phyloP scores from a whole-genome alignment of 2,797 vertebrate species.

The Enteromius mattozi region DNA sequence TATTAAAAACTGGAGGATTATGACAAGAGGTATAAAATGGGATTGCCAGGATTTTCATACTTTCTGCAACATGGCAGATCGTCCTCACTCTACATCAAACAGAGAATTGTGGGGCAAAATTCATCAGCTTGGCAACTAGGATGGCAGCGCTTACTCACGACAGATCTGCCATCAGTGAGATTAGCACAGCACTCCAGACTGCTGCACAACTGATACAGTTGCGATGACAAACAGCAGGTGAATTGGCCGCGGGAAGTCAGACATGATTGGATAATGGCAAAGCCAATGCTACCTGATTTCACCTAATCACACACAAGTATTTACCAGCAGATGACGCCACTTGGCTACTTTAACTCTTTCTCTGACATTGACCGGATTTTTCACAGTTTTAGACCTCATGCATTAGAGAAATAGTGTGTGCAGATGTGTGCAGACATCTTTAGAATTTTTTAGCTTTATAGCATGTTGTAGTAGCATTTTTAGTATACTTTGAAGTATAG shows the following conservation, averaged over 20 bases:
- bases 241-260: not conserved
- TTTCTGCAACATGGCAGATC: constrained; percentile 45
- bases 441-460: no score
- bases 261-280: constrained; percentile 1
- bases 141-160: constrained; percentile 57
- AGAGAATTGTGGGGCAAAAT: constrained; percentile 52
- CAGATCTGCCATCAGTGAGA: constrained; percentile 53
- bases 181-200: constrained; percentile 21
- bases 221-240: constrained; percentile 30
- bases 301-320: not conserved
- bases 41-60: constrained; percentile 60
- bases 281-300: constrained; percentile 22
- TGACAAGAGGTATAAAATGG: constrained; percentile 69
- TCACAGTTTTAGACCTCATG: not conserved
- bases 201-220: not conserved
- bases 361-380: not conserved
- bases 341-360: not conserved
- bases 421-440: not conserved
- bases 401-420: not conserved
- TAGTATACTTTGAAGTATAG: no score
- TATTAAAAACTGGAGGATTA: constrained; percentile 63
- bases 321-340: not conserved
- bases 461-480: no score
- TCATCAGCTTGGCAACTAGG: constrained; percentile 56
- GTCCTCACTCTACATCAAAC: constrained; percentile 52